A percentile compares a stretch with the other conserved stretches of the same genome.
Evolutionary conservation across 2,888 invertebrate genomes (phyloP).

Genomic region (Nomada hirtipes): DNA sequence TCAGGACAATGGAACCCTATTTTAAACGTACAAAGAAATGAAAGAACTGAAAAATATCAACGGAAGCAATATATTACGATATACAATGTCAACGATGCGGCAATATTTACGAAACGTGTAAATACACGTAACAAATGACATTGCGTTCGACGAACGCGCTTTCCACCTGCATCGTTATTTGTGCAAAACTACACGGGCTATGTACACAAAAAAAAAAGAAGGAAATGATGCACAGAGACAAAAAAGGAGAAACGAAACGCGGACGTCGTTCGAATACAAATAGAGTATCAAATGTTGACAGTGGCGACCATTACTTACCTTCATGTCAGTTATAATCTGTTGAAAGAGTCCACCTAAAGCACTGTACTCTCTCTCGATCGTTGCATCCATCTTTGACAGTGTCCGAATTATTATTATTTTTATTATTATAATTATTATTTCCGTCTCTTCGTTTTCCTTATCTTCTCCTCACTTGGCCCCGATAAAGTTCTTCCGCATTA

Average conservation of each 20-base stretch:
- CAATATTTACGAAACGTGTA: slow-evolving; percentile 36
- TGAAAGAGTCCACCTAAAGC: slow-evolving; percentile 97
- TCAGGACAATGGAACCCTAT: slow-evolving; percentile 23
- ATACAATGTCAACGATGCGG: slow-evolving; percentile 8
- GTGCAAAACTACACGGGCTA: slow-evolving; percentile 44
- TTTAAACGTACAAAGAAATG: not conserved
- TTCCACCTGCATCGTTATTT: slow-evolving; percentile 51
- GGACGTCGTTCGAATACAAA: not conserved
- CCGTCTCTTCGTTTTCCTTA: not conserved
- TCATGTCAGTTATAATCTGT: slow-evolving; percentile 98
- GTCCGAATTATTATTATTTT: slow-evolving; percentile 1
- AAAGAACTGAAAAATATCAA: not conserved
- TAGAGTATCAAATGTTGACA: slow-evolving; percentile 4
- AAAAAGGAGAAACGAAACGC: slow-evolving; percentile 13
- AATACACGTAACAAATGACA: not conserved
- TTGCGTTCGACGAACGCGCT: slow-evolving; percentile 40
- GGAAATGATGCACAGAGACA: not conserved
- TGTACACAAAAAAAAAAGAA: slow-evolving; percentile 46
- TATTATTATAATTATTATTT: too few species aligned
- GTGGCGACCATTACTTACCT: slow-evolving; percentile 87
- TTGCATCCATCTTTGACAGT: slow-evolving; percentile 88
- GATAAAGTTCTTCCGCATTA: slow-evolving; percentile 47
- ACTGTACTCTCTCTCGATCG: slow-evolving; percentile 93
- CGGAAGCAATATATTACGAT: too few species aligned
- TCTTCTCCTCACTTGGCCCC: slow-evolving; percentile 43